These are phyloP conservation scores for Tachysurus vachellii DNA, from an alignment of 2,113 vertebrate species.

Conservation along the genomic window DNA sequence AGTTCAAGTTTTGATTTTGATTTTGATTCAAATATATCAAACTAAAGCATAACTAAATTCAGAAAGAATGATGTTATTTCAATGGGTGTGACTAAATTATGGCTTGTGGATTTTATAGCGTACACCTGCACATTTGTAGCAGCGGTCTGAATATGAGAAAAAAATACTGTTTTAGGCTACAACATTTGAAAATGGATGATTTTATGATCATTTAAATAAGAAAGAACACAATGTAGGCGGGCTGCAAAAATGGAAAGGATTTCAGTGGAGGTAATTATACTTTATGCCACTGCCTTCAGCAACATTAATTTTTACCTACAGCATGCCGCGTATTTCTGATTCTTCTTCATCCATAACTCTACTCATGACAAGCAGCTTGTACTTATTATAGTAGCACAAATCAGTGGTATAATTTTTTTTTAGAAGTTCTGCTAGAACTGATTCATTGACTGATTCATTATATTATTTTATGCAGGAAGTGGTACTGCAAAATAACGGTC, in stretches of 20 bases:
- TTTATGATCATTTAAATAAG: constrained; percentile 9
- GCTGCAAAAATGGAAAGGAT: not conserved
- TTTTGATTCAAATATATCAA: no score
- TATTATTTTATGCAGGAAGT: not conserved
- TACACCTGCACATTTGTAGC: not conserved
- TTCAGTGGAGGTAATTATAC: constrained; percentile 1
- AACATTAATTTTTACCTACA: constrained; percentile 17
- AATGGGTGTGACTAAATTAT: not conserved
- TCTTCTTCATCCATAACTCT: not conserved
- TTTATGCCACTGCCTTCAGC: not conserved
- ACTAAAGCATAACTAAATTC: not conserved
- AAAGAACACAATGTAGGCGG: not conserved
- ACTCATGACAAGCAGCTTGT: not conserved
- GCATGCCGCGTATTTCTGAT: not conserved
- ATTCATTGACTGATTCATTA: constrained; percentile 1
- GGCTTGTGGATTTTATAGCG: not conserved
- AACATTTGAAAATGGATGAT: not conserved
- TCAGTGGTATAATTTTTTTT: not conserved
- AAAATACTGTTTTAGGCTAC: not conserved
- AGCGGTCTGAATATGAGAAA: not conserved
- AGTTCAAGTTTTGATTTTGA: not conserved
- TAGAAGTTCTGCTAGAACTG: not conserved
- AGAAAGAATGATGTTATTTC: not conserved
- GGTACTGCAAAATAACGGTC: constrained; percentile 9
- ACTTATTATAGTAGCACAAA: not conserved